phyloP scores from a whole-genome alignment of 2,888 invertebrate species.

The Taphrorychus bicolor region DNA sequence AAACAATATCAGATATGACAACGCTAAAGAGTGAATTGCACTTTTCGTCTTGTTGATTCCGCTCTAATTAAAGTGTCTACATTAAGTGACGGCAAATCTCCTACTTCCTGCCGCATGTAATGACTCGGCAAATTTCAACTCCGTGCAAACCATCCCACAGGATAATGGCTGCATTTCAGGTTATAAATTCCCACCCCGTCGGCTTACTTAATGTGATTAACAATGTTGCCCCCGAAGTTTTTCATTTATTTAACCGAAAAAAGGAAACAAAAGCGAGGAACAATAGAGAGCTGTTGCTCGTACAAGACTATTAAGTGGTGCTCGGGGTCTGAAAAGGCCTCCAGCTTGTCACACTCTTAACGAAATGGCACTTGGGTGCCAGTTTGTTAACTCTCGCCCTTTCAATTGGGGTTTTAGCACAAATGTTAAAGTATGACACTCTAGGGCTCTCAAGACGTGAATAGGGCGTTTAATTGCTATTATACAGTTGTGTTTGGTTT shows the following conservation, averaged over 20 bases:
- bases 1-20: neutral
- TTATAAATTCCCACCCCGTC: constrained; percentile 20
- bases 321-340: neutral
- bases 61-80: constrained; percentile 30
- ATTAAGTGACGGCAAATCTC: constrained; percentile 28
- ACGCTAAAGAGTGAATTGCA: constrained; percentile 22
- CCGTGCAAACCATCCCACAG: constrained; percentile 10
- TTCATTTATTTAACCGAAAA: neutral
- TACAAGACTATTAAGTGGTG: constrained; percentile 1
- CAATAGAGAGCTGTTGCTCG: neutral
- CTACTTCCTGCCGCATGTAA: constrained; percentile 29
- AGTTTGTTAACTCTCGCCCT: constrained; percentile 18
- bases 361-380: constrained; percentile 6
- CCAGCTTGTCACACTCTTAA: constrained; percentile 7
- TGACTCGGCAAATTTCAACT: constrained; percentile 29
- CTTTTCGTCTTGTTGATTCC: constrained; percentile 21
- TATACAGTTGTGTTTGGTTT: neutral
- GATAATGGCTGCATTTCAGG: constrained; percentile 28
- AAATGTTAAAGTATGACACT: constrained; percentile 10
- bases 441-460: constrained; percentile 10
- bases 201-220: constrained; percentile 24
- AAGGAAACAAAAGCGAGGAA: neutral
- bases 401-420: constrained; percentile 9
- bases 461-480: constrained; percentile 11
- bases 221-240: constrained; percentile 8